Percentiles rank a stretch among this genome's conserved stretches.
Evolutionary conservation across 1,140 invertebrate species (phyloP).

Genomic region (Drosophila nasuta): DNA sequence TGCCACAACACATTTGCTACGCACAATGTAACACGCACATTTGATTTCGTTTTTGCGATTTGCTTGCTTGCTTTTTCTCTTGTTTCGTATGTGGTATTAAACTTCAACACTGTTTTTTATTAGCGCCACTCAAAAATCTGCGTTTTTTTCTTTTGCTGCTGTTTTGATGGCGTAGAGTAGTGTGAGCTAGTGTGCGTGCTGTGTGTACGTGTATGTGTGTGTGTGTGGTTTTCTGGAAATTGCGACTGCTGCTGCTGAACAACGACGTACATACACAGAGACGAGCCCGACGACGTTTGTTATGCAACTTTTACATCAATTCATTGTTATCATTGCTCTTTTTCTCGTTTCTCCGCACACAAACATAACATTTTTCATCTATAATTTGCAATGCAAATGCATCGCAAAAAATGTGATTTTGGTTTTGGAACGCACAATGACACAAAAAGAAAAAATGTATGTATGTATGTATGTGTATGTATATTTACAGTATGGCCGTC

Average conservation of each 20-base stretch:
- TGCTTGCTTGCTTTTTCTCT: no score
- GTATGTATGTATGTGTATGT: constrained; percentile 45
- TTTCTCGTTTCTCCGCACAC: constrained; percentile 32
- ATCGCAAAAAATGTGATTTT: constrained; percentile 59
- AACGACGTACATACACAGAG: constrained; percentile 38
- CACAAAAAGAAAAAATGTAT: constrained; percentile 58
- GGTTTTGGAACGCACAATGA: constrained; percentile 54
- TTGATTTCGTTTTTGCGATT: constrained; percentile 36
- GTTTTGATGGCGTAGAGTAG: constrained; percentile 49
- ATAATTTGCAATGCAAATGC: constrained; percentile 56
- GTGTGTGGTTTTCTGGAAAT: constrained; percentile 77
- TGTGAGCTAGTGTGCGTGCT: constrained; percentile 20
- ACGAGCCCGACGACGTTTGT: constrained; percentile 67
- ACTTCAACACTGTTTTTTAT: constrained; percentile 55
- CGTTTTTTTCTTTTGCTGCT: constrained; percentile 33
- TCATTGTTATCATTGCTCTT: constrained; percentile 67
- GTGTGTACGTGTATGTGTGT: constrained; percentile 36
- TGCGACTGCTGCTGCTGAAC: constrained; percentile 44
- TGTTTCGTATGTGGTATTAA: constrained; percentile 7
- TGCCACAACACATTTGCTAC: constrained; percentile 68
- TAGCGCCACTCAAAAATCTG: constrained; percentile 52
- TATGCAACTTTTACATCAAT: constrained; percentile 75
- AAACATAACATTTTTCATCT: constrained; percentile 63
- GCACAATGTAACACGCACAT: constrained; percentile 55
- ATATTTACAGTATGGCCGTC: constrained; percentile 58